Evolutionary conservation across 2,888 invertebrate genomes (phyloP).

Genomic region (Sthenelais limicola): DNA sequence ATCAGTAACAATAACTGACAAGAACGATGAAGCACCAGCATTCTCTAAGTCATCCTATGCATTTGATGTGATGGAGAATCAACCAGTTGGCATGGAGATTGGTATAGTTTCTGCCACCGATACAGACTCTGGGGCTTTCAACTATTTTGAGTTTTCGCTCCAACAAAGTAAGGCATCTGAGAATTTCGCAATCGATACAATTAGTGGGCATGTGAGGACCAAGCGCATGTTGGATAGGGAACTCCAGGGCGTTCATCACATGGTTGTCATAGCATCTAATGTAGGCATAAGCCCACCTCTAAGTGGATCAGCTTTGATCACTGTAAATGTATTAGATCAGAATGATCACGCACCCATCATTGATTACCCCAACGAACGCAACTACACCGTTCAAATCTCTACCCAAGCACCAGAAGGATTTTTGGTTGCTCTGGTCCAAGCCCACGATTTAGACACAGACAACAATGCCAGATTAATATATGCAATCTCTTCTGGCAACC

Average conservation of each 20-base stretch:
- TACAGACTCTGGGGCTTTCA: conserved; percentile 32
- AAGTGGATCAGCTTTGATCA: conserved; percentile 35
- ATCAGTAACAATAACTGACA: conserved; percentile 28
- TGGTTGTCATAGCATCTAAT: conserved; percentile 37
- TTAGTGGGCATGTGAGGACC: conserved; percentile 40
- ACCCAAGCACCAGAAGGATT: conserved; percentile 40
- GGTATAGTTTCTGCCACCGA: conserved; percentile 42
- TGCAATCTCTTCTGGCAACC: conserved; percentile 7
- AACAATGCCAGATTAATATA: conserved; percentile 35
- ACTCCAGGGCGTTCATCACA: conserved; percentile 24
- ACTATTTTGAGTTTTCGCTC: conserved; percentile 40
- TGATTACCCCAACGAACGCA: conserved; percentile 37
- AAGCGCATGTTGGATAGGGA: conserved; percentile 40
- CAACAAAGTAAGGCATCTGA: conserved; percentile 4
- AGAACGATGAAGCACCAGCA: conserved; percentile 42
- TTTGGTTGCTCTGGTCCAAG: conserved; percentile 32
- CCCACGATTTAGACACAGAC: conserved; percentile 38
- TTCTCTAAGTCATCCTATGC: conserved; percentile 31
- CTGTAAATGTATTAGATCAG: conserved; percentile 34
- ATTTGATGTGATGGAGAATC: conserved; percentile 44
- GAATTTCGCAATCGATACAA: conserved; percentile 35
- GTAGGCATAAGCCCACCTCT: conserved; percentile 16
- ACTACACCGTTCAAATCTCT: conserved; percentile 39
- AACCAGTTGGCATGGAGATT: conserved; percentile 43
- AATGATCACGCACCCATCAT: conserved; percentile 45